Conservation (phyloP, 2,797 vertebrate species). For the Babyrousa celebensis region DNA sequence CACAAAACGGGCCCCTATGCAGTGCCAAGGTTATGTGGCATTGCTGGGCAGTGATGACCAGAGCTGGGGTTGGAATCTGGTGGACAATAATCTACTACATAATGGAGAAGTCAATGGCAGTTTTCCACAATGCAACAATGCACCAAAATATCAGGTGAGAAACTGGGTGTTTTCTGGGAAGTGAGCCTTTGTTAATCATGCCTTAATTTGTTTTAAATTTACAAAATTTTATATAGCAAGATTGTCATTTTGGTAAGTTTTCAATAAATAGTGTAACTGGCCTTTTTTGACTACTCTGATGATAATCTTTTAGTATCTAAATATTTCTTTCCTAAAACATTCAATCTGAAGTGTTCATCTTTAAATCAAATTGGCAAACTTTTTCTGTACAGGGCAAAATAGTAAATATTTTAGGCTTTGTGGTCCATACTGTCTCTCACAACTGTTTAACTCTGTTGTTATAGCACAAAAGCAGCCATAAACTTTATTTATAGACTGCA, state of each 20-base stretch:
- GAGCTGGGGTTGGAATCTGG: slow-evolving; percentile 99
- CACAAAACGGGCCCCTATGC: slow-evolving; percentile 98
- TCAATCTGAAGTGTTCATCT: slow-evolving; percentile 34
- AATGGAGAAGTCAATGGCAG: slow-evolving; percentile 99
- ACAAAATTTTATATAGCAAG: background rate
- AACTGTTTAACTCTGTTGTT: slow-evolving; percentile 19
- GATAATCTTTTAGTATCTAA: slow-evolving; percentile 44
- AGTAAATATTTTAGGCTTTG: slow-evolving; percentile 59
- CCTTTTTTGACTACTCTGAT: background rate
- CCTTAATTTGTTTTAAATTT: slow-evolving; percentile 69
- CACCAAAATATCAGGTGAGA: slow-evolving; percentile 98
- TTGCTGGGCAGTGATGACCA: slow-evolving; percentile 99
- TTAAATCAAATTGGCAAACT: background rate
- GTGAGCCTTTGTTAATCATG: slow-evolving; percentile 24
- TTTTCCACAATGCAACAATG: slow-evolving; percentile 99
- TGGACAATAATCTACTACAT: slow-evolving; percentile 99
- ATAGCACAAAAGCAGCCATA: background rate
- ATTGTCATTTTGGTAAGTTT: slow-evolving; percentile 69
- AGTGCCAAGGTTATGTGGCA: slow-evolving; percentile 99
- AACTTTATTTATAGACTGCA: background rate
- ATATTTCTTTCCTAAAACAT: slow-evolving; percentile 70
- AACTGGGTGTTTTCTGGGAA: slow-evolving; percentile 23
- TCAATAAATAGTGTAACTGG: slow-evolving; percentile 47
- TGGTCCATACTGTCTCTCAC: slow-evolving; percentile 4
- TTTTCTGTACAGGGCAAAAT: slow-evolving; percentile 46